Evolutionary conservation across 2,888 invertebrate species (phyloP), one percentile per base, ranked within the genome.

Genomic region (Tuberolachnus salignus): DNA sequence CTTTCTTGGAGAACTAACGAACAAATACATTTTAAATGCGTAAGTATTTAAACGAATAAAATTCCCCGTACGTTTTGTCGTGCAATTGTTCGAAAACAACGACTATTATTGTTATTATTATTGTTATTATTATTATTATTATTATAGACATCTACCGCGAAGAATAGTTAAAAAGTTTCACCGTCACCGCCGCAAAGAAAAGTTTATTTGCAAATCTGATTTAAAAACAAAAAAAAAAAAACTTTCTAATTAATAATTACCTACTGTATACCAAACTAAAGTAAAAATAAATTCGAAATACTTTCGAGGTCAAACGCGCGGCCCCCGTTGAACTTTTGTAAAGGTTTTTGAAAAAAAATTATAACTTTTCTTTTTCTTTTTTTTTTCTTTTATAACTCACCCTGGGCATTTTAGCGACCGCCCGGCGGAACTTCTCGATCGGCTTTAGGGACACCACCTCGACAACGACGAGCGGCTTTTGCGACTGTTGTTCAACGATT

Each of bases 391-490:
- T 34, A 55, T 3, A n/a, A 81, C 81, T 81, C 73, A 81, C 81
- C 73, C 80, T 81, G 21, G 81, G 81, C 81, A 81, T 81, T 81
- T 81, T 81, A 49, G 81, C 80, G 34, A 81, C 81, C 59, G 81
- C 80, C 70, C 81, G 73, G 73, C 80, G 78, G 67, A 81, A 78
- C 61, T 81, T 81, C 21, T 81, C 81, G 42, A 81, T 81, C 80
- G 81, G 81, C 44, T 57, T 81, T 57, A 81, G 71, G 49, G 81
- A 80, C 74, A 75, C 80, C 75, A 75, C 69, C 59, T 80, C 81
- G 14, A 81, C 81, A 46, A 80, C 80, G 53, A 80, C 80, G 53
- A 78, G 81, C 34, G 80, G 75, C 80, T 81, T 64, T 75, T 78
- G 64, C 67, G 61, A 71, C 64, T 75, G 80, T 42, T 80, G 55